phyloP scores from a whole-genome alignment of 2,113 vertebrate species.

The Ammodytes marinus region DNA sequence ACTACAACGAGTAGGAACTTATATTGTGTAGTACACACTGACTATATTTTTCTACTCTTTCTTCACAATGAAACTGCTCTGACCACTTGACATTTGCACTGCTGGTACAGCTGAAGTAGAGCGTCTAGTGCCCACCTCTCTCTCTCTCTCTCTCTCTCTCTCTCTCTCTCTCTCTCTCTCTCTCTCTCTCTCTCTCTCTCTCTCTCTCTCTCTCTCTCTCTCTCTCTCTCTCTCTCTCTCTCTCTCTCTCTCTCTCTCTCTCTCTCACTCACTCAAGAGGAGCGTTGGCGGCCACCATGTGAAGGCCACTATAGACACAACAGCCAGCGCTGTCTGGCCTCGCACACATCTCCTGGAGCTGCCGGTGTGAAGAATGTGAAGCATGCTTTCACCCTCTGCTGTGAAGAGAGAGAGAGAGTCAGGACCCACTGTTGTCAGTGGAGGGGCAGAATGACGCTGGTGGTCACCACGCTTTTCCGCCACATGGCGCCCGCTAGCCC shows the following conservation, averaged over 20 bases:
- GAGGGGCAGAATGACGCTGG: slow-evolving; percentile 13
- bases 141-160: neutral
- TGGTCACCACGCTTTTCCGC: slow-evolving; percentile 46
- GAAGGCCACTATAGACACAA: slow-evolving; percentile 41
- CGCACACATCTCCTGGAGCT: slow-evolving; percentile 53
- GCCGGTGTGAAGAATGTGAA: slow-evolving; percentile 80
- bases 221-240: neutral
- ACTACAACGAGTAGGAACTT: no score
- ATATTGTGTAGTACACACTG: no score
- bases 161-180: neutral
- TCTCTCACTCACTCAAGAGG: neutral
- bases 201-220: neutral
- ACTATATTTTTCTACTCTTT: no score
- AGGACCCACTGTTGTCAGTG: slow-evolving; percentile 61
- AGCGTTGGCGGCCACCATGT: slow-evolving; percentile 13
- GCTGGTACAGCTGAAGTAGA: neutral
- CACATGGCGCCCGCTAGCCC: slow-evolving; percentile 38
- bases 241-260: neutral
- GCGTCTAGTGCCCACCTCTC: slow-evolving; percentile 3
- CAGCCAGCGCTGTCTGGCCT: slow-evolving; percentile 47
- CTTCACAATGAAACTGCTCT: neutral
- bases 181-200: neutral
- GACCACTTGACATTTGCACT: neutral
- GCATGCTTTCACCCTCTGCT: slow-evolving; percentile 77
- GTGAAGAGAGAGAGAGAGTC: slow-evolving; percentile 67